Evolutionary conservation across 2,113 vertebrate species (phyloP).

Genomic region (Passer montanus): DNA sequence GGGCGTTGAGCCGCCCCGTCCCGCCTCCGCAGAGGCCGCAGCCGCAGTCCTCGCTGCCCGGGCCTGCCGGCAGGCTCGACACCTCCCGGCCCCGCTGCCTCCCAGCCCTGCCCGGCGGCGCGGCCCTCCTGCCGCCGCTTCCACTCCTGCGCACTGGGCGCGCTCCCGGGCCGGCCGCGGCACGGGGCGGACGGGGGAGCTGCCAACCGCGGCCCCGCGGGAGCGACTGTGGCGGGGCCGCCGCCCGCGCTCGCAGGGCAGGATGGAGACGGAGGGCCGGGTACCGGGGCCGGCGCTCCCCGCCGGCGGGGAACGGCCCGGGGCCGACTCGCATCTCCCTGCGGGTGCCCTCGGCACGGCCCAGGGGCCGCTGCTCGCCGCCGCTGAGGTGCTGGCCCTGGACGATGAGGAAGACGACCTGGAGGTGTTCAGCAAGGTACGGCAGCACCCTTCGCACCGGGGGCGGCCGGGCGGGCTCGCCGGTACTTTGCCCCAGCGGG

Average conservation of each 20-base stretch:
- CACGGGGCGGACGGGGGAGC: not conserved
- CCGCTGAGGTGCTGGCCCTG: slow-evolving; percentile 61
- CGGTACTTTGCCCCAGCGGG: not conserved
- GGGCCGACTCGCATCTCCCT: not conserved
- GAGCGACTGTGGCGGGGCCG: not conserved
- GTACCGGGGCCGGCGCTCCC: not conserved
- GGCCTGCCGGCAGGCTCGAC: not conserved
- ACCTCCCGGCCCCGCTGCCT: not conserved
- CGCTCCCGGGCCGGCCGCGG: not conserved
- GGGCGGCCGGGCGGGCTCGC: not conserved
- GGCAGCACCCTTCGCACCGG: not conserved
- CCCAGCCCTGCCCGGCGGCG: not conserved
- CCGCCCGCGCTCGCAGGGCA: not conserved
- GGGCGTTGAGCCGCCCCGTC: not conserved
- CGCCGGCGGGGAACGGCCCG: not conserved
- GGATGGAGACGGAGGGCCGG: slow-evolving; percentile 63
- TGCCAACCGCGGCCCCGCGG: not conserved
- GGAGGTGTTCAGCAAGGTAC: slow-evolving; percentile 82
- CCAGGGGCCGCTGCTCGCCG: not conserved
- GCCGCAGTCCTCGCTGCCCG: not conserved
- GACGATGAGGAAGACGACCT: slow-evolving; percentile 80
- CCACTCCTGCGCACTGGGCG: not conserved
- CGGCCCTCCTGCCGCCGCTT: not conserved
- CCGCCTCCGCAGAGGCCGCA: not conserved
- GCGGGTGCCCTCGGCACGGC: not conserved